A percentile compares a stretch with the other conserved stretches of the same genome.
Conservation (phyloP, 2,888 invertebrate genomes). For the Molorchus minor region DNA sequence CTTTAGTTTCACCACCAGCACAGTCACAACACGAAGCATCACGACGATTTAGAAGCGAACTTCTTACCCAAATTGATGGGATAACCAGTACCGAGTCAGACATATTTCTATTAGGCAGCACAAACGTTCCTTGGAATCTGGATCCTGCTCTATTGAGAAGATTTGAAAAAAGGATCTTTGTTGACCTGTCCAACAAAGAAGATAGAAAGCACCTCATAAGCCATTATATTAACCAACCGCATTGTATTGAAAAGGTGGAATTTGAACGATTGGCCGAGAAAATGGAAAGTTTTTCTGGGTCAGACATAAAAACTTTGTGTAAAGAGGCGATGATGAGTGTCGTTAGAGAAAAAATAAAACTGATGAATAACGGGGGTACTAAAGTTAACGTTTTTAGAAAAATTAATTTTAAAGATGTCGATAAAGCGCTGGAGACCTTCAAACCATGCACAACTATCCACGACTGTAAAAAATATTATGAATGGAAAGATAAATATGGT, state of each 20-base stretch:
- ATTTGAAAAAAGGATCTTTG: conserved; percentile 85
- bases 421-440: conserved; percentile 61
- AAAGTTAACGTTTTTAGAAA: conserved; percentile 61
- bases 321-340: conserved; percentile 89
- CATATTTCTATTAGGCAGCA: conserved; percentile 85
- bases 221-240: conserved; percentile 66
- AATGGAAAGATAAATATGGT: conserved; percentile 74
- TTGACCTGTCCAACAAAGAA: conserved; percentile 76
- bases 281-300: conserved; percentile 85
- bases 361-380: conserved; percentile 38
- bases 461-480: conserved; percentile 66
- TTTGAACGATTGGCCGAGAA: conserved; percentile 63
- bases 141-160: conserved; percentile 88
- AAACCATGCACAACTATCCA: conserved; percentile 69
- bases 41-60: conserved; percentile 86
- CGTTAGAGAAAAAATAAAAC: conserved; percentile 66
- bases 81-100: conserved; percentile 69
- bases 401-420: conserved; percentile 55
- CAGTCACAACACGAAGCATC: conserved; percentile 86
- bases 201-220: conserved; percentile 76
- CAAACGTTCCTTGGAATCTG: conserved; percentile 94
- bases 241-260: conserved; percentile 54
- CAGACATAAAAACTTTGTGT: conserved; percentile 86
- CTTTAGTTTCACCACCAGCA: conserved; percentile 75
- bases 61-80: conserved; percentile 89